Conservation (phyloP, 1,140 invertebrate genomes). For the Phocides pigmalion region DNA sequence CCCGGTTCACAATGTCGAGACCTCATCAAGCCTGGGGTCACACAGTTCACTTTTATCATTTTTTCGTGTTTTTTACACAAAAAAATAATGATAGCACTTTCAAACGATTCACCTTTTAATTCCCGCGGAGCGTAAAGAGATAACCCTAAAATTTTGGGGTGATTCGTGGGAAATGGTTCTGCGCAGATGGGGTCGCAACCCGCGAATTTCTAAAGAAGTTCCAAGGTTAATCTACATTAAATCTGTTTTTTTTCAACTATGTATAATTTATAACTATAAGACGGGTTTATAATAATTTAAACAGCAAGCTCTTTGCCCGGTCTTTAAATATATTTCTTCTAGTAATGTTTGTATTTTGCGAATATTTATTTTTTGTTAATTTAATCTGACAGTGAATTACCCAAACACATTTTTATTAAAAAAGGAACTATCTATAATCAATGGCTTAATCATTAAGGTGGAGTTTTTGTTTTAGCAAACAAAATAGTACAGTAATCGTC, state of each 20-base stretch:
- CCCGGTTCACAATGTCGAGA: constrained; percentile 69
- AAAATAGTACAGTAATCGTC: too few relatives aligned
- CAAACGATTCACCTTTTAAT: constrained; percentile 71
- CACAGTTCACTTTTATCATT: constrained; percentile 52
- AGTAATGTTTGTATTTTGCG: too few relatives aligned
- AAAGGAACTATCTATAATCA: too few relatives aligned
- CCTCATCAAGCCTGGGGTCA: constrained; percentile 77
- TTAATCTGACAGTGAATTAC: too few relatives aligned
- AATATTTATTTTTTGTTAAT: too few relatives aligned
- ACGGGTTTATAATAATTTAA: constrained; percentile 6
- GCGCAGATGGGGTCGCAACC: constrained; percentile 48
- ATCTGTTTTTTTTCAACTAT: constrained; percentile 45
- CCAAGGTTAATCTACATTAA: constrained; percentile 71
- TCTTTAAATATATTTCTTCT: background rate
- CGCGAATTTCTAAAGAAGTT: constrained; percentile 49
- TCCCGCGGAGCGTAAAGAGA: constrained; percentile 53
- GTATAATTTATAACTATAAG: constrained; percentile 33
- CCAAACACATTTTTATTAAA: too few relatives aligned
- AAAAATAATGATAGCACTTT: constrained; percentile 68
- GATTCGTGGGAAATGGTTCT: constrained; percentile 69
- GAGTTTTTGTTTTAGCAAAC: too few relatives aligned
- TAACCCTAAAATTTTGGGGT: constrained; percentile 76
- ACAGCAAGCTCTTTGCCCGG: background rate
- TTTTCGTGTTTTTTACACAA: constrained; percentile 51
- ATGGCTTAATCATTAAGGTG: too few relatives aligned